Evolutionary conservation across 2,113 vertebrate genomes (phyloP).

Genomic region (Brachypteracias leptosomus): DNA sequence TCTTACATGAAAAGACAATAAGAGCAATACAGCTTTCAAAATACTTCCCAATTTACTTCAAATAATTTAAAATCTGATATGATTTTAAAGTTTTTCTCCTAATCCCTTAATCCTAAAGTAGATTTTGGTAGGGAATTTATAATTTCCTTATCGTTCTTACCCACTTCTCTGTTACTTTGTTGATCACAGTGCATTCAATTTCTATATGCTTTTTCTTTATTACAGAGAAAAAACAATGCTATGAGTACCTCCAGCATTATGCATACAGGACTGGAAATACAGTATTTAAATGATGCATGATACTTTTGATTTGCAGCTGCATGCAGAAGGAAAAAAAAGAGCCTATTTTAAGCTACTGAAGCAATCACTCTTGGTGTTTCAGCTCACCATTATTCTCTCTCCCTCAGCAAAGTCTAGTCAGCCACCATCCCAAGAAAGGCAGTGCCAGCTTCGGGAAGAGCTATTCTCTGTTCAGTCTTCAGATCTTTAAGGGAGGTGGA

Average conservation of each 20-base stretch:
- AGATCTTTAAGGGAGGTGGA: constrained; percentile 51
- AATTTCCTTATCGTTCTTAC: background rate
- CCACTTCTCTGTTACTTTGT: background rate
- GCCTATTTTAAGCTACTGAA: constrained; percentile 8
- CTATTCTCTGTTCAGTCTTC: constrained; percentile 35
- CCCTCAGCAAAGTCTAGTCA: constrained; percentile 3
- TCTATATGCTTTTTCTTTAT: background rate
- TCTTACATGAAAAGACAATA: background rate
- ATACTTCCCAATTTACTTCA: background rate
- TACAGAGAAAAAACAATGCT: constrained; percentile 1
- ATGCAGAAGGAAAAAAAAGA: background rate
- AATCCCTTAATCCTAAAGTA: background rate
- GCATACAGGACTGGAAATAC: background rate
- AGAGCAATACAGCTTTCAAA: background rate
- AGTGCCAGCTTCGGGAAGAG: constrained; percentile 3
- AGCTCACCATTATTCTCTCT: constrained; percentile 1
- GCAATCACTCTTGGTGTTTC: background rate
- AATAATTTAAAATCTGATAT: background rate
- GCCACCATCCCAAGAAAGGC: constrained; percentile 12
- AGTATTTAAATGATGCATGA: constrained; percentile 21
- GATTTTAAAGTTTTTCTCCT: background rate
- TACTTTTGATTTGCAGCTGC: constrained; percentile 20
- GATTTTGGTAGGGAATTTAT: background rate
- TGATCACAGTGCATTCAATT: background rate
- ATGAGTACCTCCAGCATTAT: background rate